Percentiles rank a stretch among this genome's conserved stretches.
These are phyloP conservation scores for Hipparchia semele DNA, from an alignment of 2,888 invertebrate species.

Conservation along the genomic window DNA sequence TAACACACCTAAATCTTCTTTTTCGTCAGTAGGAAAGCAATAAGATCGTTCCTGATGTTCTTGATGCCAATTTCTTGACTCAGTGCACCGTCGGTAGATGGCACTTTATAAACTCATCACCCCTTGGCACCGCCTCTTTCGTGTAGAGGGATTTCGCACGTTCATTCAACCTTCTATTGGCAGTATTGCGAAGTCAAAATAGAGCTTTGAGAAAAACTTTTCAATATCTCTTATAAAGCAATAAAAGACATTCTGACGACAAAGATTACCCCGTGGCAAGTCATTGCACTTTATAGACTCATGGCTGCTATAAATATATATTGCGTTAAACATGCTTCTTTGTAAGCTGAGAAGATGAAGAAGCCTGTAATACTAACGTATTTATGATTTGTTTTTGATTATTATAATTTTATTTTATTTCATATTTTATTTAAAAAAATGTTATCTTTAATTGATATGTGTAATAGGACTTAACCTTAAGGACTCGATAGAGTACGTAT, in stretches of 20 bases:
- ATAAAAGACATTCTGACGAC: background rate
- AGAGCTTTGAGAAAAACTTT: background rate
- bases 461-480: too few relatives aligned
- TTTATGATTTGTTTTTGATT: too few relatives aligned
- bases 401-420: too few relatives aligned
- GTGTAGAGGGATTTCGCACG: constrained; percentile 76
- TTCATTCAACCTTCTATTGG: constrained; percentile 80
- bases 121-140: constrained; percentile 77
- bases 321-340: too few relatives aligned
- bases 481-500: too few relatives aligned
- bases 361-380: too few relatives aligned
- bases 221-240: constrained; percentile 20
- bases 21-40: constrained; percentile 10
- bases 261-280: background rate
- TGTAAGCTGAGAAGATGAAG: too few relatives aligned
- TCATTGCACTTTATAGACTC: background rate
- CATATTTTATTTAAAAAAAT: too few relatives aligned
- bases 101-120: constrained; percentile 78
- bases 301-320: too few relatives aligned
- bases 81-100: constrained; percentile 74
- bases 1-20: too few relatives aligned
- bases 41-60: constrained; percentile 15
- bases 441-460: too few relatives aligned
- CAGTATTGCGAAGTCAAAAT: constrained; percentile 60
- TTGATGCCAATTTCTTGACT: constrained; percentile 62